Percentiles rank a stretch among this genome's conserved stretches.
Conservation (phyloP, 2,888 invertebrate species). For the Drepana falcataria region DNA sequence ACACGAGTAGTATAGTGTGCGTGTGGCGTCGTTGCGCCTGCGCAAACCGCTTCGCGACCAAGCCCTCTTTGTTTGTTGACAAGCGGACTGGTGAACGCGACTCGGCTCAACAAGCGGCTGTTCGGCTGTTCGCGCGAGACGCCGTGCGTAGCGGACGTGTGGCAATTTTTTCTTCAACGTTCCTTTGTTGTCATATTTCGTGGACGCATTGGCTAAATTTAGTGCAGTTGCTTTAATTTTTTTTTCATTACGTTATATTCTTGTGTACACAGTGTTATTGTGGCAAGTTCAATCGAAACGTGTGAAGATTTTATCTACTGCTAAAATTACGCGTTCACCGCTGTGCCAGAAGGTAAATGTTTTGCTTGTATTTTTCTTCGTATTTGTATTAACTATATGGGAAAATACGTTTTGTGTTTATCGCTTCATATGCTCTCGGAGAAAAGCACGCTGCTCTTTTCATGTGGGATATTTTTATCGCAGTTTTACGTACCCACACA, state of each 20-base stretch:
- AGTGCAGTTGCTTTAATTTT: slow-evolving; percentile 54
- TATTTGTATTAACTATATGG: slow-evolving; percentile 23
- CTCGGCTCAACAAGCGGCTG: slow-evolving; percentile 17
- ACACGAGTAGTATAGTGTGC: slow-evolving; percentile 51
- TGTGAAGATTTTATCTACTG: slow-evolving; percentile 43
- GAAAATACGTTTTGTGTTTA: slow-evolving; percentile 15
- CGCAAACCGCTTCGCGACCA: slow-evolving; percentile 51
- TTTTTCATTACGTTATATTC: slow-evolving; percentile 47
- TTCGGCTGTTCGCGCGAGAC: slow-evolving; percentile 42
- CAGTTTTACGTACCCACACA: neutral
- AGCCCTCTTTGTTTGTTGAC: slow-evolving; percentile 77
- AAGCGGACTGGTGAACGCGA: slow-evolving; percentile 53
- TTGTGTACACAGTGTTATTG: slow-evolving; percentile 51
- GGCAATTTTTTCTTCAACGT: slow-evolving; percentile 15
- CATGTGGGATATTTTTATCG: slow-evolving; percentile 12
- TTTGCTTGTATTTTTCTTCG: slow-evolving; percentile 39
- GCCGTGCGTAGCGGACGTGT: slow-evolving; percentile 45
- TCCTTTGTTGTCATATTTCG: slow-evolving; percentile 42
- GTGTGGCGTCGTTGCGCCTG: slow-evolving; percentile 59
- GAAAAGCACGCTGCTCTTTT: slow-evolving; percentile 8
- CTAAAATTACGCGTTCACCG: slow-evolving; percentile 60
- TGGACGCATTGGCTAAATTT: slow-evolving; percentile 60
- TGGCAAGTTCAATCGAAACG: slow-evolving; percentile 32
- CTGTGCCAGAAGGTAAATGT: slow-evolving; percentile 62
- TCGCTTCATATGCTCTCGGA: neutral